Base-by-base conservation (phyloP, 2,113 vertebrate genomes). In the Heterotis niloticus region DNA sequence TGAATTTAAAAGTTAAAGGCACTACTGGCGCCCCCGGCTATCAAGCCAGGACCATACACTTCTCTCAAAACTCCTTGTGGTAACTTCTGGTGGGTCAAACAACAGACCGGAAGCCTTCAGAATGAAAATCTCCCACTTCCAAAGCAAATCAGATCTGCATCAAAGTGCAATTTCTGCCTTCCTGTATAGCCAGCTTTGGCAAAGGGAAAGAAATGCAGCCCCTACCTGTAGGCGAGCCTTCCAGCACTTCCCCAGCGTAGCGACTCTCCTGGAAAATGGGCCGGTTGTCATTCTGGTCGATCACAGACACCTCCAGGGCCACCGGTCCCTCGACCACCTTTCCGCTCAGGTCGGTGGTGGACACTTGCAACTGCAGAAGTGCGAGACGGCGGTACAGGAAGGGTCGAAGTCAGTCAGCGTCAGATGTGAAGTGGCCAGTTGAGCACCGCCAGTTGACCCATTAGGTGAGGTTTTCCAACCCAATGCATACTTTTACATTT, bases 201-300 rank as follows among this genome's bases (percentile, higher is more conserved):
- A 24, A 26, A 52, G 17, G 5, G 51, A 34, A 62, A n/a, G 12
- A 20, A 26, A 29, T 17, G 2, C 23, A 9, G 0, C 5, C 78
- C 92, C 79, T 89, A 98, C 98, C 98, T 87, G 95, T 97, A 3
- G 97, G 94, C 0, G 98, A 99, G 0, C 95, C 96, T 77, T 99
- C 98, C 79, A 97, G 95, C 82, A 99, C 95, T 0, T 98, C 96
- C 2, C 97, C 97, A 0, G 95, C 0, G 1, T 99, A 98, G 5
- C 94, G 95, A 0, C 92, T 92, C 85, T 98, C 96, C 76, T 88
- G 95, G 84, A 99, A 99, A 89, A 95, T 91, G 0, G 98, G 98
- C 52, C 96, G 90, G 89, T 99, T 99, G 88, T 99, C 98, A 44
- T 99, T 99, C 83, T 99, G 98, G 86, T 99, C 96, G 9, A 99